Base-by-base conservation (phyloP, 2,888 invertebrate species). In the Troides aeacus region DNA sequence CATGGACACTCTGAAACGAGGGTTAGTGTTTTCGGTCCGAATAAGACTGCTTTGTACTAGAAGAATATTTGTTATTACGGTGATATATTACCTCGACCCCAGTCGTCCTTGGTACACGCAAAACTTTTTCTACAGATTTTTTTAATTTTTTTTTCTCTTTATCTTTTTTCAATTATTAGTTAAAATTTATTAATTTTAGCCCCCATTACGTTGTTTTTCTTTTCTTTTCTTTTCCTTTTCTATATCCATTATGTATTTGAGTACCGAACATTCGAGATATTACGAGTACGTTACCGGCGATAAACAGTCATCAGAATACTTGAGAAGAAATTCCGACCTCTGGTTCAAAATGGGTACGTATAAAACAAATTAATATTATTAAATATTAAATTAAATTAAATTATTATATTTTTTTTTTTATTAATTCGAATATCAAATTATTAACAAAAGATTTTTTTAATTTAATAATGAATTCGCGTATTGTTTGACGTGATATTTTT, bases 301-400 rank as follows among this genome's bases (percentile, higher is more conserved):
- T 8, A 61, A 65, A 42, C 30, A 18, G 21, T 42, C 61, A 0
- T 4, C 61, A 24, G 53, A 42, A 46, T 36, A 23, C 21, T 5
- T 65, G 7, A 53, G 39, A 30, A 56, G 24, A 23, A 39, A 64
- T 39, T n/a, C 64, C 10, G 53, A 64, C 18, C 53, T 24, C 3
- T 69, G 61, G 60, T 10, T 18, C 57, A 65, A 61, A 21, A 69
- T 69, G 69, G 6, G 69, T 69, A 57, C 64, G 69, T 69, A 62
- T 7, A 21, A 21, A 21, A 56, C 7, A 18, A 0, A n/a, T 5
- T n/a, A 57, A 5, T 21, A 15, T 21, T 4, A 57, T 1, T 21
- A 57, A 57, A n/a, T 57, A 21, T 18, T 6, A 57, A 21, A 57
- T 7, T 56, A 8, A 56, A 53, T 53, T 53, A 53, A 12, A 10